Evolutionary conservation across 2,113 vertebrate genomes (phyloP), one percentile per base, ranked within the genome.

Genomic region (Chionis minor): DNA sequence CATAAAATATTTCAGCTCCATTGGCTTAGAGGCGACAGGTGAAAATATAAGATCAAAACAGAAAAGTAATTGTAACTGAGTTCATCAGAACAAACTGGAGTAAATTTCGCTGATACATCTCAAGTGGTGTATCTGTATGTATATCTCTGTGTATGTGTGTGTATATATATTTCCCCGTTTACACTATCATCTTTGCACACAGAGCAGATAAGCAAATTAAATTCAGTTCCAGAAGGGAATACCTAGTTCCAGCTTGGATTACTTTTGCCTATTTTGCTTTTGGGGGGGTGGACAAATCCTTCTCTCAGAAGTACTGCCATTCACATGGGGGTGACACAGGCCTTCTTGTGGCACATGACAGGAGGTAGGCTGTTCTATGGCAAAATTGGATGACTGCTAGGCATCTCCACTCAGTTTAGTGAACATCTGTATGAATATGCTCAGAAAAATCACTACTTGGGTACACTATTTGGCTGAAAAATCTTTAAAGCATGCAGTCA

Each of bases 161-260:
- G n/a, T 58, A 3, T 27, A 3, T 30, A 8, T 62, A 74, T 72
- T 75, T 44, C 8, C 20, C 42, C 71, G 33, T 14, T n/a, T 58
- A 15, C 6, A 6, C 47, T 32, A 56, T 71, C 14, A 33, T 47
- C 15, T 90, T 49, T 49, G 47, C 47, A 49, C 21, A 10, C 47
- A 49, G 47, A 49, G 75, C n/a, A 79, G 47, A 89, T 52, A 24
- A 88, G 20, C 59, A 90, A 90, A 73, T 62, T 45, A 35, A 83
- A 86, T 74, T 62, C 59, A 47, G 24, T 72, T 96, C 82, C 88
- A 77, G 78, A 89, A 91, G 61, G 18, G 35, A 94, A 69, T 38
- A 23, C 45, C 24, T 8, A 56, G 45, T 62, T 96, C 38, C 42
- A 82, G 21, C 22, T 67, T 61, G 65, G 51, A 54, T 94, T 83